Base-by-base conservation (phyloP, 1,140 invertebrate genomes). In the Drosophila nasuta region DNA sequence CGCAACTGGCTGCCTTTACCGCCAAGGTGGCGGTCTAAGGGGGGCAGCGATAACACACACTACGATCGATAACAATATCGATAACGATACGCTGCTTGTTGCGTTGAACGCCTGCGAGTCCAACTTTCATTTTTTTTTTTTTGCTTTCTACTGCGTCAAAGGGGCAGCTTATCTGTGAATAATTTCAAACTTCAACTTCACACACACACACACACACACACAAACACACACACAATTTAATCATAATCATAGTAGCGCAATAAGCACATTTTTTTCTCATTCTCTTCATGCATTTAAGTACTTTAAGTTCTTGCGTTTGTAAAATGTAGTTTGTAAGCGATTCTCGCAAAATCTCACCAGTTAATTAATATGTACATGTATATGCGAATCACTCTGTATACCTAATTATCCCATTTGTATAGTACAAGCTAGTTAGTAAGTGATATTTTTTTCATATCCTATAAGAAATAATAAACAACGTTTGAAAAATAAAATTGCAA, bases 1-100 rank as follows among this genome's bases (percentile, higher is more conserved):
- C 82, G 1, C 91, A 92, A 58, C 60, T 92, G 51, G 89, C 89
- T 4, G 86, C 86, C 35, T 90, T 88, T 28, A 90, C 88, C 25
- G 78, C 86, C 57, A 90, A 90, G 38, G 77, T 78, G 41, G 52
- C 73, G 13, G 82, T 80, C 52, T 89, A 77, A 49, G 57, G 43
- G 45, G 57, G 43, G 45, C 5, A 33, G 25, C 67, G 63, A 41
- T 72, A 57, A 52, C 15, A 52, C 5, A 25, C 20, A 25, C 20
- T 4, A 25, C 10, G 43, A 15, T 30, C 52, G 58, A 52, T 68
- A 48, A 3, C 54, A 52, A 72, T 60, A 43, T 5, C 68, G 63
- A 48, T 66, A 46, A 38, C 38, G 25, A 64, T 43, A 71, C 71
- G 73, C 77, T 77, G 68, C 75, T 72, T 82, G 74, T 80, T 80